Evolutionary conservation across 2,797 vertebrate species (phyloP).

Genomic region (Pseudochaenichthys georgianus): DNA sequence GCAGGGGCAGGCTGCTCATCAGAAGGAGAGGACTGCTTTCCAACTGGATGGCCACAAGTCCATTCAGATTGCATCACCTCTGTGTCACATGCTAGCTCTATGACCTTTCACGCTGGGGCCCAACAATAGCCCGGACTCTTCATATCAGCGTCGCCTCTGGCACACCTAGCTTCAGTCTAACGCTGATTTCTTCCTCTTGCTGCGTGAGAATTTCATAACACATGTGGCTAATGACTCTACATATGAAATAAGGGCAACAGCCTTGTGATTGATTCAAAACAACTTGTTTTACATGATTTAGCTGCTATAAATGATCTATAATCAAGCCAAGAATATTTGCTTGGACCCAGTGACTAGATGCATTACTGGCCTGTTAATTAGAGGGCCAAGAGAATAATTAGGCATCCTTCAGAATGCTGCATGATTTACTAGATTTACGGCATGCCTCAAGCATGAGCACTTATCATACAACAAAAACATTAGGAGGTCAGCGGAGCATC

Average conservation of each 20-base stretch:
- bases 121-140: slow-evolving; percentile 70
- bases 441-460: slow-evolving; percentile 56
- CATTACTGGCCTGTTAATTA: slow-evolving; percentile 50
- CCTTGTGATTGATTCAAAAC: slow-evolving; percentile 1
- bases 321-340: slow-evolving; percentile 22
- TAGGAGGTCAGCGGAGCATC: slow-evolving; percentile 50
- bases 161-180: slow-evolving; percentile 36
- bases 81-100: slow-evolving; percentile 67
- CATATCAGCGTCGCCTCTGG: slow-evolving; percentile 53
- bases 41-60: slow-evolving; percentile 73
- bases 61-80: slow-evolving; percentile 73
- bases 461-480: slow-evolving; percentile 65
- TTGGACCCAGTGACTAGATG: slow-evolving; percentile 25
- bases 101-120: slow-evolving; percentile 76
- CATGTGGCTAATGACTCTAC: slow-evolving; percentile 15
- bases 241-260: slow-evolving; percentile 4
- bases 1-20: slow-evolving; percentile 59
- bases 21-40: slow-evolving; percentile 64
- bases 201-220: slow-evolving; percentile 19
- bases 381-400: slow-evolving; percentile 57
- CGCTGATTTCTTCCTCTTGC: slow-evolving; percentile 18
- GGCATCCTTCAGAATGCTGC: slow-evolving; percentile 30
- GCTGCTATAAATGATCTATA: slow-evolving; percentile 23
- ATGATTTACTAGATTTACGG: slow-evolving; percentile 59
- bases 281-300: slow-evolving; percentile 25